phyloP scores from a whole-genome alignment of 2,888 invertebrate genomes.

The Amiota communis region DNA sequence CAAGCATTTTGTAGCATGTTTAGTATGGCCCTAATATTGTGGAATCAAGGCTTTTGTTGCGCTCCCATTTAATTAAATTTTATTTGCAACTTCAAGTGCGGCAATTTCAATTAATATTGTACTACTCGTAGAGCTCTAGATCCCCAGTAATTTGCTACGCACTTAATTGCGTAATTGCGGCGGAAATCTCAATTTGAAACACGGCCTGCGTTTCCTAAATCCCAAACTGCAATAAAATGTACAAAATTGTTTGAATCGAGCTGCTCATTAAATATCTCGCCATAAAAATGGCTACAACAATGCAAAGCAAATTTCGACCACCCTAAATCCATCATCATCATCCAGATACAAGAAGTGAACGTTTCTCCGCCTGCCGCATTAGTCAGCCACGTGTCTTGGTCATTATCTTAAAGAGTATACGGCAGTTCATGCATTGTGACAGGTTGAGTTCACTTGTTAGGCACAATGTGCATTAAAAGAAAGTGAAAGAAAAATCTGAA shows the following conservation, averaged over 20 bases:
- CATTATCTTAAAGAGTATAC: slow-evolving; percentile 68
- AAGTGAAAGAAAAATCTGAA: background rate
- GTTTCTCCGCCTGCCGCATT: background rate
- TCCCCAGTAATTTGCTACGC: slow-evolving; percentile 50
- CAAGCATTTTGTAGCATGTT: background rate
- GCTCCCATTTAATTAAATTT: slow-evolving; percentile 24
- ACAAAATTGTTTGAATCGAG: slow-evolving; percentile 53
- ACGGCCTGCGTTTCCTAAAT: slow-evolving; percentile 37
- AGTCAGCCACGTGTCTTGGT: slow-evolving; percentile 65
- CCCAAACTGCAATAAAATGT: slow-evolving; percentile 62
- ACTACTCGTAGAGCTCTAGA: background rate
- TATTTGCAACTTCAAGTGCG: slow-evolving; percentile 38
- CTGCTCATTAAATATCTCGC: slow-evolving; percentile 56
- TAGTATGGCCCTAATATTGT: too few relatives aligned
- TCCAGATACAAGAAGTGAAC: too few relatives aligned
- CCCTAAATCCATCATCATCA: background rate
- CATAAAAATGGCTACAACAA: slow-evolving; percentile 62
- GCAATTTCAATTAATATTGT: slow-evolving; percentile 59
- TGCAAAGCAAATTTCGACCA: slow-evolving; percentile 38
- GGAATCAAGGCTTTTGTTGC: background rate
- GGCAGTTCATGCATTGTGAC: slow-evolving; percentile 30
- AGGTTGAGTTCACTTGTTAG: background rate
- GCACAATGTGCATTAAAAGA: too few relatives aligned
- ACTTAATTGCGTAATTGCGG: slow-evolving; percentile 55
- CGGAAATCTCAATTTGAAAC: slow-evolving; percentile 39